Conservation (phyloP, 1,140 invertebrate genomes). For the Thaumetopoea pityocampa region DNA sequence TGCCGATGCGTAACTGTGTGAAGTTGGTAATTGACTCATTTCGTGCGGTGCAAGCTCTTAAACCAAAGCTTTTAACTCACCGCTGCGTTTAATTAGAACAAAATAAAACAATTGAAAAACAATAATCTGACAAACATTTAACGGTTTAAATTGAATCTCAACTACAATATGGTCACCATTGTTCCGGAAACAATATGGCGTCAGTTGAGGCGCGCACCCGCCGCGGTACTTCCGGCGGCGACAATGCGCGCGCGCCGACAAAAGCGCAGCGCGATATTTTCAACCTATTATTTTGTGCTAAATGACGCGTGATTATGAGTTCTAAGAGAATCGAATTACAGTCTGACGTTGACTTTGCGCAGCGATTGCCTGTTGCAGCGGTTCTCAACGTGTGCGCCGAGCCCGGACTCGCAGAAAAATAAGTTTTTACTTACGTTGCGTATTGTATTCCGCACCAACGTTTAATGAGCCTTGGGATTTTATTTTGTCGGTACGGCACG, state of each 20-base stretch:
- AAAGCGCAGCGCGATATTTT: constrained; percentile 63
- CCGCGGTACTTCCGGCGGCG: constrained; percentile 35
- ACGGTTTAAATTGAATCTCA: constrained; percentile 6
- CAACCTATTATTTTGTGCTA: constrained; percentile 46
- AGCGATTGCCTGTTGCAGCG: constrained; percentile 11
- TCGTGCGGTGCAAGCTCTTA: no score
- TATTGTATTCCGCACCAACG: not conserved
- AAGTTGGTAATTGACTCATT: no score
- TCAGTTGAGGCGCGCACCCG: constrained; percentile 41
- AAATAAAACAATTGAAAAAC: not conserved
- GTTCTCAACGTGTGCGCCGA: constrained; percentile 29
- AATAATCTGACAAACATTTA: not conserved
- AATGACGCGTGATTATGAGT: constrained; percentile 42
- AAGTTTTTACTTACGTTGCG: not conserved
- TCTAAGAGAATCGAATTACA: constrained; percentile 44
- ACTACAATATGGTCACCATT: constrained; percentile 17
- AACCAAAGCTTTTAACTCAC: no score
- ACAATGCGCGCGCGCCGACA: constrained; percentile 36
- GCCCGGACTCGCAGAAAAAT: not conserved
- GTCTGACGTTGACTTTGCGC: constrained; percentile 23
- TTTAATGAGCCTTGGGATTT: no score
- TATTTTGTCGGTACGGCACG: no score
- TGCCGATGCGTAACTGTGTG: no score
- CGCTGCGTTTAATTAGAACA: no score
- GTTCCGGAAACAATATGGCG: constrained; percentile 31